Percentiles rank a stretch among this genome's conserved stretches.
Evolutionary conservation across 2,113 vertebrate genomes (phyloP).

Genomic region (Marmota monax): DNA sequence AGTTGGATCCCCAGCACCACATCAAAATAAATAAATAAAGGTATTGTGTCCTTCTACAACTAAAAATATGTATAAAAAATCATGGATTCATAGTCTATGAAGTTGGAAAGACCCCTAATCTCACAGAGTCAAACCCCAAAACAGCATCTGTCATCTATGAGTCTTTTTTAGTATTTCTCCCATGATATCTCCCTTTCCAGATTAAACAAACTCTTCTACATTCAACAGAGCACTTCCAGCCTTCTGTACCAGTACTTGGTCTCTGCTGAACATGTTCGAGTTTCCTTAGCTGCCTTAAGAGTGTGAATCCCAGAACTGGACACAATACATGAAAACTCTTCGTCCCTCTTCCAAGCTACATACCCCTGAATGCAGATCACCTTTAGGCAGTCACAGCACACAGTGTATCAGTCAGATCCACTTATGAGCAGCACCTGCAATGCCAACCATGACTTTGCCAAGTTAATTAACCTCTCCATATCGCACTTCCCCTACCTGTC

Average conservation of each 20-base stretch:
- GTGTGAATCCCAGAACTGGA: neutral
- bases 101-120: neutral
- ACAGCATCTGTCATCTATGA: neutral
- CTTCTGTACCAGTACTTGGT: neutral
- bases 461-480: neutral
- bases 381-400: neutral
- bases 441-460: neutral
- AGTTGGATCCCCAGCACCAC: no score
- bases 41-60: no score
- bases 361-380: neutral
- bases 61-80: neutral
- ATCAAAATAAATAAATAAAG: no score
- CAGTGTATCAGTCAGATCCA: neutral
- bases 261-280: neutral
- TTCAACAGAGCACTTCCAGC: neutral
- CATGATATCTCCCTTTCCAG: neutral
- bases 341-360: neutral
- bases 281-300: neutral
- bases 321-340: neutral
- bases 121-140: neutral
- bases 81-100: neutral
- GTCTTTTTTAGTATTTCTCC: neutral
- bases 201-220: neutral
- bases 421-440: neutral
- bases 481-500: neutral